Conservation (phyloP, 2,113 vertebrate genomes). For the Chunga burmeisteri region DNA sequence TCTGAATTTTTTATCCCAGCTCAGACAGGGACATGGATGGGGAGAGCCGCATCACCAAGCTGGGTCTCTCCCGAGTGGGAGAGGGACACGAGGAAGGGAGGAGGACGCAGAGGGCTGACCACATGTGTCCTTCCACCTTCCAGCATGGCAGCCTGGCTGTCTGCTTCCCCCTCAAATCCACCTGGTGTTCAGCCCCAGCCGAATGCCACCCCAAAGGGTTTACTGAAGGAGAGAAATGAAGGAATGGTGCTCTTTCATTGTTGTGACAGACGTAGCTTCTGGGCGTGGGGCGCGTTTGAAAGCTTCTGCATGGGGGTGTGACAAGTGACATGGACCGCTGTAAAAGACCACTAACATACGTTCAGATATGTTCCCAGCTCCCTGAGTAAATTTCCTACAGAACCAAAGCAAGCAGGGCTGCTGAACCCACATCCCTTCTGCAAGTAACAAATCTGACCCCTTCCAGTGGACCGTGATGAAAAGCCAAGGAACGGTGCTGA, state of each 20-base stretch:
- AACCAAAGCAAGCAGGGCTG: background rate
- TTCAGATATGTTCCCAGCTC: background rate
- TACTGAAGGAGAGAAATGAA: background rate
- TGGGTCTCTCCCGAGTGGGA: background rate
- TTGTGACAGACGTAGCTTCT: background rate
- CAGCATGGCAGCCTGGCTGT: accelerated
- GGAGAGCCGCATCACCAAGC: background rate
- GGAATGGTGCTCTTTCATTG: accelerated
- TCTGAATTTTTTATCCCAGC: background rate
- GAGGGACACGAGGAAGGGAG: background rate
- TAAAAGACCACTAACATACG: background rate
- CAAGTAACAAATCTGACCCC: background rate
- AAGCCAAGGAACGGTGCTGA: accelerated
- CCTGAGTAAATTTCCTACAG: background rate
- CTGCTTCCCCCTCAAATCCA: background rate
- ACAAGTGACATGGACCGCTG: background rate
- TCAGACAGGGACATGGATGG: background rate
- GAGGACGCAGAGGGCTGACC: background rate
- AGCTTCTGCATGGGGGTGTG: background rate
- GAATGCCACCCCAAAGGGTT: background rate
- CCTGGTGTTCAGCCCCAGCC: accelerated
- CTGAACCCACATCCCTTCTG: background rate
- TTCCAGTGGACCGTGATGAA: background rate
- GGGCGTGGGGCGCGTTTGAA: background rate
- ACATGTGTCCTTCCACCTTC: background rate